phyloP scores from a whole-genome alignment of 2,113 vertebrate genomes.

The Uria lomvia region DNA sequence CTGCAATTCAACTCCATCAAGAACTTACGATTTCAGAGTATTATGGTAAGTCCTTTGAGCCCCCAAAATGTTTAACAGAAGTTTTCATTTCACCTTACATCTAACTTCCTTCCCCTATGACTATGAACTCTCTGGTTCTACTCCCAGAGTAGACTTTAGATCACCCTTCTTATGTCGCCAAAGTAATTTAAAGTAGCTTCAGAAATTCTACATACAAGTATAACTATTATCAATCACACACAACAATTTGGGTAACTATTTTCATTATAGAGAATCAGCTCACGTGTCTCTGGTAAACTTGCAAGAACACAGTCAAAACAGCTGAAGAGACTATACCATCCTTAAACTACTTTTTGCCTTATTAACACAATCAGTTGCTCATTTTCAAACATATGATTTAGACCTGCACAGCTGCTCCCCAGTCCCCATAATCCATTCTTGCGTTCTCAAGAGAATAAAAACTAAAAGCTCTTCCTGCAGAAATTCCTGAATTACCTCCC shows the following conservation, averaged over 20 bases:
- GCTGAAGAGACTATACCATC: not conserved
- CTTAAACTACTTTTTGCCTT: not conserved
- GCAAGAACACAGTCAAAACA: not conserved
- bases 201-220: not conserved
- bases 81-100: not conserved
- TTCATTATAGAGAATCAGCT: not conserved
- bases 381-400: not conserved
- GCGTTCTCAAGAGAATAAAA: not conserved
- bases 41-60: not conserved
- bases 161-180: not conserved
- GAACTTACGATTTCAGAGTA: not conserved
- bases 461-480: not conserved
- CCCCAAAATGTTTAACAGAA: not conserved
- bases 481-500: not conserved
- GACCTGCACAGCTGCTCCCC: not conserved
- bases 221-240: not conserved
- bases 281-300: not conserved
- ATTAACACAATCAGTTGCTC: not conserved
- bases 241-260: not conserved
- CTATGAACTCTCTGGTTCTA: not conserved
- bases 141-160: not conserved
- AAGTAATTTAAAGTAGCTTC: not conserved
- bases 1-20: not conserved
- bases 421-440: not conserved
- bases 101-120: not conserved